Evolutionary conservation across 2,113 vertebrate genomes (phyloP).

Genomic region (crab-eating macaque (Macaca fascicularis)): DNA sequence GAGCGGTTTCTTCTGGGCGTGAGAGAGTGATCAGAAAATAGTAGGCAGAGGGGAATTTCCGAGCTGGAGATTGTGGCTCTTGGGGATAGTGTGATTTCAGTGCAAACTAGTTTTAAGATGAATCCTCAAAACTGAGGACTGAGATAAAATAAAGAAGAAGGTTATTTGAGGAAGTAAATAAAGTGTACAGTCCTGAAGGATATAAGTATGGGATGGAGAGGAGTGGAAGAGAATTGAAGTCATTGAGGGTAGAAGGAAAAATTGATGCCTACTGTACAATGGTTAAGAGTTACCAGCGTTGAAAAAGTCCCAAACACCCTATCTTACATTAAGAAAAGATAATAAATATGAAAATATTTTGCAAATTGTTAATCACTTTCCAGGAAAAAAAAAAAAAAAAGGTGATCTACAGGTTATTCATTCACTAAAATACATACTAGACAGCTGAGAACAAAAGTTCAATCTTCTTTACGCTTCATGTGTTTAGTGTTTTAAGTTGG

Average conservation of each 20-base stretch:
- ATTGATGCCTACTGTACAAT: neutral
- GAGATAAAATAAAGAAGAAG: neutral
- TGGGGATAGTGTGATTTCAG: neutral
- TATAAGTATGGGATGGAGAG: neutral
- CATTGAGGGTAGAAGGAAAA: neutral
- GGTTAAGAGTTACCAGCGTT: neutral
- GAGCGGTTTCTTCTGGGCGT: neutral
- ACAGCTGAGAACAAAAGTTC: neutral
- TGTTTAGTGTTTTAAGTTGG: neutral
- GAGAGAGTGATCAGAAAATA: neutral
- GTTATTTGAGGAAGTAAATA: neutral
- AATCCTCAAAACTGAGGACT: neutral
- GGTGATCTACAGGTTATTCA: neutral
- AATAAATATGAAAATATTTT: neutral
- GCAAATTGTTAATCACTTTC: neutral
- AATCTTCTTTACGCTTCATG: neutral
- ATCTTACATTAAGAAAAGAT: neutral
- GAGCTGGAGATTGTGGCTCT: neutral
- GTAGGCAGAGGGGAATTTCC: neutral
- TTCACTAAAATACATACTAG: neutral
- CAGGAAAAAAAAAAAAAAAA: neutral
- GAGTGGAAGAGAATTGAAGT: neutral
- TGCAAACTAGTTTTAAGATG: constrained; percentile 1
- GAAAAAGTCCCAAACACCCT: neutral
- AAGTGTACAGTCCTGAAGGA: neutral